Evolutionary conservation across 30 jellyfish, hydroid and myxozoan species (phyloP).

Genomic region (Calvadosia cruxmelitensis): DNA sequence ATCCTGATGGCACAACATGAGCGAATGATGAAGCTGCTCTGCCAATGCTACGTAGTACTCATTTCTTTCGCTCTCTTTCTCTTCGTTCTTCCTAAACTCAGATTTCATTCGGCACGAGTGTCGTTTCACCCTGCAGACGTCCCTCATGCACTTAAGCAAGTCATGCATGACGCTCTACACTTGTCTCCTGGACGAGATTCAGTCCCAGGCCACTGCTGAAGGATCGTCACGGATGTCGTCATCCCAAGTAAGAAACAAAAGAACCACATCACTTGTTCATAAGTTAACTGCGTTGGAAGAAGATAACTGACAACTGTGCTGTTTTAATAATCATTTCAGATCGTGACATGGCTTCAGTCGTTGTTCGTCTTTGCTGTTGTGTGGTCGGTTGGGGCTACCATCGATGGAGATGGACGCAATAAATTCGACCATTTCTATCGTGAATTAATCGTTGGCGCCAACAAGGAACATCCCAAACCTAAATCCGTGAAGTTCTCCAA

Average conservation of each 20-base stretch:
- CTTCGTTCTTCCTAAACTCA: constrained; percentile 1
- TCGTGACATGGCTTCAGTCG: constrained; percentile 71
- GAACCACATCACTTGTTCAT: background rate
- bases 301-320: too few relatives aligned
- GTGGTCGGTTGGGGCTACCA: constrained; percentile 93
- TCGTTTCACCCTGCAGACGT: constrained; percentile 57
- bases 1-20: background rate
- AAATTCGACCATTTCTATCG: constrained; percentile 77
- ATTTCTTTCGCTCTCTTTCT: background rate
- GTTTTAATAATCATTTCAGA: too few relatives aligned
- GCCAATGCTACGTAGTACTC: too few relatives aligned
- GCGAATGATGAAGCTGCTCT: background rate
- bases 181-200: constrained; percentile 68
- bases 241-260: constrained; percentile 50
- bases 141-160: constrained; percentile 74
- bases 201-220: constrained; percentile 76
- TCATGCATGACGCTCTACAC: constrained; percentile 74
- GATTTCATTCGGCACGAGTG: constrained; percentile 81
- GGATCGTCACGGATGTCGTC: constrained; percentile 66
- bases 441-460: constrained; percentile 49
- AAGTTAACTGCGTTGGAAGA: too few relatives aligned
- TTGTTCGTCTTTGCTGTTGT: constrained; percentile 69
- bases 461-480: constrained; percentile 76
- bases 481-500: constrained; percentile 55
- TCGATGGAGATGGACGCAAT: constrained; percentile 73